Percentiles rank a stretch among this genome's conserved stretches.
These are phyloP conservation scores for Drosophila orosa DNA, from an alignment of 1,140 invertebrate genomes.

Conservation along the genomic window DNA sequence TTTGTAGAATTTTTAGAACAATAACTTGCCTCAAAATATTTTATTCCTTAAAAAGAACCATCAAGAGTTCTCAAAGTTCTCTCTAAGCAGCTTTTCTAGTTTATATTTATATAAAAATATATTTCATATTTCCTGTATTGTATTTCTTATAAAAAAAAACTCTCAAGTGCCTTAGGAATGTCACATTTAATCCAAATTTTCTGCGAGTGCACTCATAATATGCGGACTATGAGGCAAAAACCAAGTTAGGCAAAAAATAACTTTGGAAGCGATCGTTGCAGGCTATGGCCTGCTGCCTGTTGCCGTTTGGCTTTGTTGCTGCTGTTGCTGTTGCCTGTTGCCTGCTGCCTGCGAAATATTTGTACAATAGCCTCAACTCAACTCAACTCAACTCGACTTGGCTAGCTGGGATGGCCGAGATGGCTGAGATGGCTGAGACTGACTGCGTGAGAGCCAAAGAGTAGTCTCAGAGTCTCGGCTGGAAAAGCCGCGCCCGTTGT, in stretches of 20 bases:
- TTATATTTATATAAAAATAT: no score
- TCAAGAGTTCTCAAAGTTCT: not conserved
- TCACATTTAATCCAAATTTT: not conserved
- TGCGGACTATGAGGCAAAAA: slow-evolving; percentile 57
- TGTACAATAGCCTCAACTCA: slow-evolving; percentile 77
- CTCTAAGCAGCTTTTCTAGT: not conserved
- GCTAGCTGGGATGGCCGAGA: slow-evolving; percentile 22
- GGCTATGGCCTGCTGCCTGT: slow-evolving; percentile 8
- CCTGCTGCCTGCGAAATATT: slow-evolving; percentile 63
- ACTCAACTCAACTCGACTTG: no score
- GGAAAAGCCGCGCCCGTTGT: slow-evolving; percentile 73
- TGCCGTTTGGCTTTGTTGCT: slow-evolving; percentile 39
- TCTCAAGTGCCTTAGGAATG: not conserved
- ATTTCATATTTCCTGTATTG: not conserved
- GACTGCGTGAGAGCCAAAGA: slow-evolving; percentile 53
- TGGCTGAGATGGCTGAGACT: slow-evolving; percentile 24
- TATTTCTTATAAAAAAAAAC: no score
- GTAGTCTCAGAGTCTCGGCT: slow-evolving; percentile 44
- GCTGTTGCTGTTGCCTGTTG: slow-evolving; percentile 3
- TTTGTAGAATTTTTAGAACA: not conserved
- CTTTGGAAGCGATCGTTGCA: slow-evolving; percentile 68
- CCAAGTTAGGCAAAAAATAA: slow-evolving; percentile 79
- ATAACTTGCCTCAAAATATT: no score
- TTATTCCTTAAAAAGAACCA: not conserved
- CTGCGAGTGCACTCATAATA: slow-evolving; percentile 51